Evolutionary conservation across 2,888 invertebrate genomes (phyloP).

Genomic region (Harpalus rufipes): DNA sequence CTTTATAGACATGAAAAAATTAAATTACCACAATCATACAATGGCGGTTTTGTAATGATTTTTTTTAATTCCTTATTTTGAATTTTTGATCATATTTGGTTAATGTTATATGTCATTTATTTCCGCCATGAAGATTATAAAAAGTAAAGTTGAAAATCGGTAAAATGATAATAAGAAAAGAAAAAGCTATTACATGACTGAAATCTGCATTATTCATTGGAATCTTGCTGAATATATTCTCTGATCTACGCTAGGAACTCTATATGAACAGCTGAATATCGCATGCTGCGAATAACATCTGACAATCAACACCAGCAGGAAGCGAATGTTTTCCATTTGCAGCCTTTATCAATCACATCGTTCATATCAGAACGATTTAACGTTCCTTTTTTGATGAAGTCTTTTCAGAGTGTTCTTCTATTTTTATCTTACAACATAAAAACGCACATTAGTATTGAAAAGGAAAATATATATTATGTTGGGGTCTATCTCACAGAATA

Average conservation of each 20-base stretch:
- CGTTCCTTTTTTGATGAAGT: conserved; percentile 5
- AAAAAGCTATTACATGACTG: background rate
- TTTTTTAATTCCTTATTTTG: too few relatives aligned
- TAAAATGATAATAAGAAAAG: too few relatives aligned
- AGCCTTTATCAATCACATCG: background rate
- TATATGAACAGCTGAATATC: background rate
- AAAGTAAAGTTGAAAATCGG: too few relatives aligned
- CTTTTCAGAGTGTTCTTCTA: conserved; percentile 3
- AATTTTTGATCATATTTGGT: too few relatives aligned
- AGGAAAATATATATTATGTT: conserved; percentile 1
- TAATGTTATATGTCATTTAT: too few relatives aligned
- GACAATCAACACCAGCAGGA: conserved; percentile 23
- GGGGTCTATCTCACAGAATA: background rate
- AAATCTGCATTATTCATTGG: background rate
- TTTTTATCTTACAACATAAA: conserved; percentile 22
- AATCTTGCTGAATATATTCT: background rate
- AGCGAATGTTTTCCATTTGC: conserved; percentile 11
- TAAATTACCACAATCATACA: too few relatives aligned
- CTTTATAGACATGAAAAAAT: too few relatives aligned
- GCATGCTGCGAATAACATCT: conserved; percentile 17
- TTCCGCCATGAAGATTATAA: too few relatives aligned
- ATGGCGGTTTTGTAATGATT: too few relatives aligned
- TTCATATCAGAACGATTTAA: conserved; percentile 31
- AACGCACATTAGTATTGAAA: conserved; percentile 15
- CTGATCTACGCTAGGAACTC: too few relatives aligned